These are phyloP conservation scores for Promerops cafer DNA, from an alignment of 2,113 vertebrate genomes.

Conservation along the genomic window DNA sequence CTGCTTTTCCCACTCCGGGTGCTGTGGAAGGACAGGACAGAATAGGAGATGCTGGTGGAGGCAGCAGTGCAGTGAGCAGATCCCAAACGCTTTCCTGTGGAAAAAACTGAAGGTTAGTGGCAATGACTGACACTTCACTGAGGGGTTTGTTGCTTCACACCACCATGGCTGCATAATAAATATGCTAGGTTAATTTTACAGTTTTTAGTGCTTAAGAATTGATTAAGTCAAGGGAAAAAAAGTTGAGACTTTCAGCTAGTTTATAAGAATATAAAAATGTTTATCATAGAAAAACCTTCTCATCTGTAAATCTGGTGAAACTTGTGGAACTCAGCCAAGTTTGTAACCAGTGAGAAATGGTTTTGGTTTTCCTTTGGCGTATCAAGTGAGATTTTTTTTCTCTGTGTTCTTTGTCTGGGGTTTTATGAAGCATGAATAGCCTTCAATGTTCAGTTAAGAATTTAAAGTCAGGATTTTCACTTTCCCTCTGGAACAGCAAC, in stretches of 20 bases:
- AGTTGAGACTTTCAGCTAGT: background rate
- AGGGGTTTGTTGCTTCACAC: too few species aligned
- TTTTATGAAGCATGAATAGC: background rate
- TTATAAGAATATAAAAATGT: background rate
- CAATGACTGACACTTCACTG: too few species aligned
- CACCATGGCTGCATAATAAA: too few species aligned
- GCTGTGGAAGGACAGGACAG: too few species aligned
- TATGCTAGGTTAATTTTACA: too few species aligned
- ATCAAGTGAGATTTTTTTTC: background rate
- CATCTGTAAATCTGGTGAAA: background rate
- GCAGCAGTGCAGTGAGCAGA: too few species aligned
- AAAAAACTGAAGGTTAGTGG: too few species aligned
- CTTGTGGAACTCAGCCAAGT: background rate
- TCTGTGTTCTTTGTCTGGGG: background rate
- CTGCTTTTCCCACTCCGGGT: too few species aligned
- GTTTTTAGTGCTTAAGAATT: too few species aligned
- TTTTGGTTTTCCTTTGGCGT: background rate
- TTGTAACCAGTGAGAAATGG: background rate
- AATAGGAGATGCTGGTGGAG: too few species aligned
- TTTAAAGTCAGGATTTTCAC: background rate
- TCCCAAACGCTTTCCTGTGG: too few species aligned
- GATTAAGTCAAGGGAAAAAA: background rate
- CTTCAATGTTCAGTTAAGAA: background rate
- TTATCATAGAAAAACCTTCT: background rate
- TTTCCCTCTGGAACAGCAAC: background rate